Percentiles rank a stretch among this genome's conserved stretches.
Conservation (phyloP, 2,113 vertebrate species). For the Sorex fumeus region DNA sequence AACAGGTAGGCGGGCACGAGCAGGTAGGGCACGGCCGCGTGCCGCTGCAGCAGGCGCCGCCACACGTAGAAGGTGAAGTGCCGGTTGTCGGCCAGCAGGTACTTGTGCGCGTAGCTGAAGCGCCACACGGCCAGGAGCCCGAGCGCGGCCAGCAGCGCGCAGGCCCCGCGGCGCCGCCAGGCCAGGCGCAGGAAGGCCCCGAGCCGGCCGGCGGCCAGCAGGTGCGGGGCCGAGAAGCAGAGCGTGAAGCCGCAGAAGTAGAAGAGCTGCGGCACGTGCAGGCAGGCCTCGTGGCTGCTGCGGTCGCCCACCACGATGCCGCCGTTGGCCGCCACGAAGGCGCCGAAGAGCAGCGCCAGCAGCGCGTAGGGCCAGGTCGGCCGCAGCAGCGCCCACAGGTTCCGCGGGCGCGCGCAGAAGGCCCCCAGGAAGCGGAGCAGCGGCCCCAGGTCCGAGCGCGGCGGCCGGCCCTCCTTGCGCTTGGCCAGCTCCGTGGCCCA, state of each 20-base stretch:
- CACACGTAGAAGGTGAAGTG: constrained; percentile 98
- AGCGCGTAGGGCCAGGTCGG: constrained; percentile 93
- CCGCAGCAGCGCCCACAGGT: constrained; percentile 86
- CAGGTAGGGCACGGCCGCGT: constrained; percentile 92
- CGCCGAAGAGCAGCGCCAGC: constrained; percentile 89
- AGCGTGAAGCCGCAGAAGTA: constrained; percentile 95
- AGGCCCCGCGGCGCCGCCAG: constrained; percentile 86
- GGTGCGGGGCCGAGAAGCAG: constrained; percentile 93
- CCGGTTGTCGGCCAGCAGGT: constrained; percentile 97
- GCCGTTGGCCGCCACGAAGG: constrained; percentile 92
- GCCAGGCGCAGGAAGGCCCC: constrained; percentile 91
- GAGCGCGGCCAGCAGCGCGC: not conserved
- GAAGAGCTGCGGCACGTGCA: constrained; percentile 96
- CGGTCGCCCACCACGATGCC: constrained; percentile 97
- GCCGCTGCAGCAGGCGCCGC: constrained; percentile 94
- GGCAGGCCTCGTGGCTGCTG: constrained; percentile 94
- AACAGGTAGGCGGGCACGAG: constrained; percentile 95
- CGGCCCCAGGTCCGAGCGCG: constrained; percentile 54
- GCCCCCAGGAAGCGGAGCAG: constrained; percentile 88
- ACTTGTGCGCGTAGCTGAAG: constrained; percentile 96
- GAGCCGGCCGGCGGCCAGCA: constrained; percentile 89
- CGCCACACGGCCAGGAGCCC: constrained; percentile 92
- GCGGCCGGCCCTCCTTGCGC: constrained; percentile 93
- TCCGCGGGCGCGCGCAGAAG: constrained; percentile 87
- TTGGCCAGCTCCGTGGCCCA: constrained; percentile 93